Base-by-base conservation (phyloP, 2,797 vertebrate genomes). In the Enteromius anoplus region DNA sequence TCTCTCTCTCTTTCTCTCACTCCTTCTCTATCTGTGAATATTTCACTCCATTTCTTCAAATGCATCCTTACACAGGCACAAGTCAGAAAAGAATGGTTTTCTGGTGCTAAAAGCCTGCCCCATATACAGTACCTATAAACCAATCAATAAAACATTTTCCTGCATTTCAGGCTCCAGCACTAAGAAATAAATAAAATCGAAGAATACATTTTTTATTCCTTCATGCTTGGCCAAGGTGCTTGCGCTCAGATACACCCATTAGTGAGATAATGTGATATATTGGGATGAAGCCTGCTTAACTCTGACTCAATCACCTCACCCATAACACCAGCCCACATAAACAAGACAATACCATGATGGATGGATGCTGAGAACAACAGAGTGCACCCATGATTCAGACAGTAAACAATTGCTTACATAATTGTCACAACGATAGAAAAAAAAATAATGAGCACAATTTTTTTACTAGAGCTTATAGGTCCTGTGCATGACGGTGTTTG, bases 111-210 rank as follows among this genome's bases (percentile, higher is more conserved):
- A 92, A 90, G 83, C 85, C 68, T 88, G 89, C 85, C 84, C 84
- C 85, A 86, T 60, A 66, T 81, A 82, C 42, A 11, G 42, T 42
- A 42, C 89, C 85, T 85, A 78, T 88, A 89, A 85, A 86, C 73
- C 83, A 89, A 92, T 94, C 90, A 93, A 93, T 93, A 91, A 93
- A 92, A 90, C 85, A 92, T 91, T 81, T 88, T 84, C 82, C 82
- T 80, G 82, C 87, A 82, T 90, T 89, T 89, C 87, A 84, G 81
- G 84, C 86, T 82, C 58, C 83, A 78, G 86, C 83, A 81, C 71
- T 69, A 65, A 80, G 78, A 85, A 87, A 92, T 85, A 78, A 91
- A 91, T 87, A 81, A 81, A 88, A 88, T 66, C 82, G 88, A 84
- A 75, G 64, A 76, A 84, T 83, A 75, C 51, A 62, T 79, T 83